Base-by-base conservation (phyloP, 2,113 vertebrate genomes). In the Galemys pyrenaicus region DNA sequence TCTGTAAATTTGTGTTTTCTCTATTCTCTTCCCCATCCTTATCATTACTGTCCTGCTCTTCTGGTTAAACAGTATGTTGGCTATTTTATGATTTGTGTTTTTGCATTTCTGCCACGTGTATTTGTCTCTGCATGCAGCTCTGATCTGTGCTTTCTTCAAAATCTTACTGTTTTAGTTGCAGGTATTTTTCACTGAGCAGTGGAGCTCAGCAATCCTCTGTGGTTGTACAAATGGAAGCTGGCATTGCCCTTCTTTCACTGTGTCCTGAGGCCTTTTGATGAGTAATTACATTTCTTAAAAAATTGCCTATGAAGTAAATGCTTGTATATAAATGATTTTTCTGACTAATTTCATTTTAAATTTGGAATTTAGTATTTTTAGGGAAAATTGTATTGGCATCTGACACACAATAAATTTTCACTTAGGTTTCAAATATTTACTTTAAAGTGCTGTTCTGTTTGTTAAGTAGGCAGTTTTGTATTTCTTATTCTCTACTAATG, bases 241-340 rank as follows among this genome's bases (percentile, higher is more conserved):
- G 26, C 67, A 44, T 13, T 51, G 8, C 37, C 73, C 9, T 58
- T 2, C 41, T 70, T 78, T 67, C 17, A 74, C 15, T 84, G 37
- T 83, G 6, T 75, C 24, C 41, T 85, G 37, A 85, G 41, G 28
- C 46, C 30, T 87, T 94, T 85, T 92, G 81, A 26, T n/a, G 19
- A 92, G 41, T 77, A 73, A 58, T n/a, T 86, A 4, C 15, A 71
- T 84, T 83, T 95, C 64, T 96, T 77, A 58, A 97, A n/a, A 92
- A 92, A 79, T 92, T 90, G 39, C 28, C 32, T 88, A 0, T 60
- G 62, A 91, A 82, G 51, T 75, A 80, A 81, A 78, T 85, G 37
- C 16, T 77, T 74, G 3, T 70, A n/a, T 95, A 73, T 49, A 87
- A 77, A 26, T 81, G 39, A 60, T 60, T 83, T 86, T 92, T 77